Percentiles rank a stretch among this genome's conserved stretches.
Evolutionary conservation across 2,797 vertebrate species (phyloP).

Genomic region (Uromys caudimaculatus): DNA sequence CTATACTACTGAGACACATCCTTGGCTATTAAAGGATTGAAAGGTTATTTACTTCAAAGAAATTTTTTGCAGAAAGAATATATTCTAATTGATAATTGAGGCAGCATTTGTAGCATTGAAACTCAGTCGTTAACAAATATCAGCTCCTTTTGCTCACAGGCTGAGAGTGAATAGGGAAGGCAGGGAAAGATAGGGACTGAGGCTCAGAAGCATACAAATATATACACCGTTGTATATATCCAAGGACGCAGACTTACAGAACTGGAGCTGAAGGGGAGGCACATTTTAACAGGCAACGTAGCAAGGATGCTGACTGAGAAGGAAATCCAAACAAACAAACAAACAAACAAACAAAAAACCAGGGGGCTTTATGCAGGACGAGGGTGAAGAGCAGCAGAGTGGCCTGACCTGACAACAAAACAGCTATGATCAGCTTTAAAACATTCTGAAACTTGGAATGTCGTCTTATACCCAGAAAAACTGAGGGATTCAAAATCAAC

Average conservation of each 20-base stretch:
- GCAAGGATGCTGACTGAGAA: not conserved
- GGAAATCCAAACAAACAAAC: not conserved
- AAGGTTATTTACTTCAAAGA: not conserved
- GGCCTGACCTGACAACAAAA: not conserved
- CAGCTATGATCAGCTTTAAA: not conserved
- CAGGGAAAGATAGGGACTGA: not conserved
- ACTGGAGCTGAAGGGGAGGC: not conserved
- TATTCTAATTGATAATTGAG: conserved; percentile 26
- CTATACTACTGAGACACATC: not conserved
- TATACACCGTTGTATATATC: not conserved
- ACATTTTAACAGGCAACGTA: conserved; percentile 14
- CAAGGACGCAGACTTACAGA: not conserved
- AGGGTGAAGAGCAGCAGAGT: not conserved
- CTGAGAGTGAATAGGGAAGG: not conserved
- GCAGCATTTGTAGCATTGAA: not conserved
- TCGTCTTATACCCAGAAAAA: conserved; percentile 33
- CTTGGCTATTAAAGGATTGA: not conserved
- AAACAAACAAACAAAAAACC: too few species aligned
- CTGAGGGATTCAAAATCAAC: not conserved
- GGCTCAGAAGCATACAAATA: not conserved
- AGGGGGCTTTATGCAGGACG: not conserved
- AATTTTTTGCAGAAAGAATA: conserved; percentile 11
- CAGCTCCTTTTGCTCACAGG: not conserved
- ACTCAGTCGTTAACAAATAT: not conserved
- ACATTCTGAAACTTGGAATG: not conserved